Base-by-base conservation (phyloP, 2,797 vertebrate species). In the Psittacula derbiana region DNA sequence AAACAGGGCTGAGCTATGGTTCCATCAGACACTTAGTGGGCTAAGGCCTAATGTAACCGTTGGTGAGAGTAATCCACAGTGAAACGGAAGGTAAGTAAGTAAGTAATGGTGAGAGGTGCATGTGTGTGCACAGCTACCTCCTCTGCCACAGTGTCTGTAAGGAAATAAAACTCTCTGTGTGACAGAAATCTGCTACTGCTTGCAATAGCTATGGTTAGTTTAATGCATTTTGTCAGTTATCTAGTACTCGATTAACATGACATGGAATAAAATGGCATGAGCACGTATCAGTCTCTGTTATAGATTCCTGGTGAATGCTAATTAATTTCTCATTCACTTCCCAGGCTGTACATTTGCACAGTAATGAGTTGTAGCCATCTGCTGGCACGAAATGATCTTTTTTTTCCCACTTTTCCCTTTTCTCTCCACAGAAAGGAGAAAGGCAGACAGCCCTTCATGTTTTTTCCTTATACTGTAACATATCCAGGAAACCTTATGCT, bases 341-440 rank as follows among this genome's bases (percentile, higher is more conserved):
- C 88, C 88, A 47, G 87, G 76, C 90, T 97, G 86, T 75, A 75
- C 80, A 67, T 90, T 94, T 93, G 82, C 80, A 75, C 95, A 86
- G 85, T 96, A 96, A 98, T 97, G 94, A 97, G 95, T 66, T 88
- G 73, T 85, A 96, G 90, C 96, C 97, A 97, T 97, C 97, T 98
- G 97, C 96, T 90, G 87, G 89, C 93, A 89, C 76, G 81, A 93
- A 96, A 95, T 89, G 47, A 70, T 95, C 53, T 66, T 41, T 36
- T 36, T 78, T 52, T 72, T 36, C 40, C 28, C 11, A 36, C 38
- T 53, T 36, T 38, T 73, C 31, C 18, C 25, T 28, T 8, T 1
- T 2, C 36, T 74, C 58, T 90, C 31, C 67, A 30, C 73, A 49
- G 82, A 93, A 96, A 95, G 86, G 52, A 86, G 92, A 71, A 81